These are phyloP conservation scores for Carettochelys insculpta DNA, from an alignment of 2,113 vertebrate genomes.

Conservation along the genomic window DNA sequence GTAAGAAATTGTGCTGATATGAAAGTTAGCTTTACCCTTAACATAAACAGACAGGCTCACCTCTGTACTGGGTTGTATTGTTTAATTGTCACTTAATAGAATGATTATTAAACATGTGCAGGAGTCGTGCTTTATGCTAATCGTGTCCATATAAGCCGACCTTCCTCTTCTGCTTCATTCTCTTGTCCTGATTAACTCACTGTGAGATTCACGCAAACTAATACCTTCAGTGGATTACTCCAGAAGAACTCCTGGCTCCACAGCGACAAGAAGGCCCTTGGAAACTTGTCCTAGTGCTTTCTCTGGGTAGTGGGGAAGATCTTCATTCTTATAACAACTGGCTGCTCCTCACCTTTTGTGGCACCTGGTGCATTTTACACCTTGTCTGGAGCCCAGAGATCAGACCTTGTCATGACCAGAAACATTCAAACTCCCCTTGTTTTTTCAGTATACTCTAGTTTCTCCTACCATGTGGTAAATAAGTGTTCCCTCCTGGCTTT, in stretches of 20 bases:
- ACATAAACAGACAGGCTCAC: neutral
- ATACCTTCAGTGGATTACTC: neutral
- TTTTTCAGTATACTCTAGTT: neutral
- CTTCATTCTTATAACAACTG: neutral
- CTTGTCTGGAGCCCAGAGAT: neutral
- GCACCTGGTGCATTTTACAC: neutral
- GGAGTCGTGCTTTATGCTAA: neutral
- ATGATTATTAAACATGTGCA: neutral
- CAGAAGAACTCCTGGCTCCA: neutral
- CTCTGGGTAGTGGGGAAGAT: rapidly evolving
- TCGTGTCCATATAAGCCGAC: neutral
- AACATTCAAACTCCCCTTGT: neutral
- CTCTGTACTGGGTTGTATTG: neutral
- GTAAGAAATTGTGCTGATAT: neutral
- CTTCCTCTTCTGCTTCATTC: neutral
- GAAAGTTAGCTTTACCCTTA: neutral
- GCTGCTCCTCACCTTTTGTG: neutral
- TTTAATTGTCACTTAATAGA: neutral
- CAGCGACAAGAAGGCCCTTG: rapidly evolving
- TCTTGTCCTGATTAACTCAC: neutral
- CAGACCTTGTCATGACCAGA: neutral
- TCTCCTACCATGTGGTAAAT: neutral
- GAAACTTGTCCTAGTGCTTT: neutral
- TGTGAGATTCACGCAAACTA: neutral
- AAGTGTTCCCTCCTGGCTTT: neutral